phyloP scores from a whole-genome alignment of 2,113 vertebrate genomes.

The Mus musculus region GRCm39 chr11:79507501-79508000 shows the following conservation, averaged over 20 bases:
- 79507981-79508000: neutral
- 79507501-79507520: neutral
- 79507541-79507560: neutral
- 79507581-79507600: neutral
- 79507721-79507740: no score
- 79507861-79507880: neutral
- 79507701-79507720: no score
- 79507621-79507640: neutral
- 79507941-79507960: neutral
- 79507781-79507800: neutral
- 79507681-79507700: no score
- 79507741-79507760: neutral
- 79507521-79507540: neutral
- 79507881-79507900: neutral
- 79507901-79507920: no score
- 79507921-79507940: neutral
- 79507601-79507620: neutral
- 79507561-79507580: neutral
- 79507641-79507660: no score
- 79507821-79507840: accelerated
- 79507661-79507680: no score
- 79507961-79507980: neutral
- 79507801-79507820: neutral
- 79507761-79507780: neutral
- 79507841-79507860: neutral